These are phyloP conservation scores for Theonella swinhoei DNA, from an alignment of 37 sponge, comb jelly and placozoan species.

Conservation along the genomic window DNA sequence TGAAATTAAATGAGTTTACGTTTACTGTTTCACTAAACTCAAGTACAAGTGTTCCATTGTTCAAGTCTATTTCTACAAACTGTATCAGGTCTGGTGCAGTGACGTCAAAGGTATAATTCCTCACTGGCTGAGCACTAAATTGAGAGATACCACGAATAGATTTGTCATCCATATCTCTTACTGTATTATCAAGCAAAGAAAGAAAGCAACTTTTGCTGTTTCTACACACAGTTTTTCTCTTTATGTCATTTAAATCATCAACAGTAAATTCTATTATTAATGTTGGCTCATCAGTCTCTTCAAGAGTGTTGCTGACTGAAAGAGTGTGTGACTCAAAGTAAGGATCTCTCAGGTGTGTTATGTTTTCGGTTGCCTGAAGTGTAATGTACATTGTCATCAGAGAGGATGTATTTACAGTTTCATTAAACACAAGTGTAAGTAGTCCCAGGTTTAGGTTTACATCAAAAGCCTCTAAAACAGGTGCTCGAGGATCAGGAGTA, in stretches of 20 bases:
- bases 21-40: constrained; percentile 80
- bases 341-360: neutral
- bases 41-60: constrained; percentile 68
- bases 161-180: constrained; percentile 43
- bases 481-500: constrained; percentile 46
- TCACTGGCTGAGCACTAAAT: constrained; percentile 40
- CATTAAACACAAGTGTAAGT: constrained; percentile 74
- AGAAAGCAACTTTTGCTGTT: constrained; percentile 55
- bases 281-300: constrained; percentile 31
- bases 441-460: constrained; percentile 76
- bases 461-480: constrained; percentile 68
- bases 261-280: constrained; percentile 49
- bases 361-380: constrained; percentile 57
- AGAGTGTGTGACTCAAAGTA: constrained; percentile 29
- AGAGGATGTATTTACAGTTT: constrained; percentile 63
- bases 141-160: constrained; percentile 29
- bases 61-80: constrained; percentile 64
- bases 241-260: constrained; percentile 79
- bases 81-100: constrained; percentile 59
- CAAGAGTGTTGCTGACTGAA: constrained; percentile 26
- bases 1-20: constrained; percentile 63
- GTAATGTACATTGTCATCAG: constrained; percentile 49
- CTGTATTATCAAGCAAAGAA: constrained; percentile 37
- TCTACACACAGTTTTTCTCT: constrained; percentile 47
- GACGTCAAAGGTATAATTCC: constrained; percentile 57